Conservation (phyloP, 2,888 invertebrate species). For the Agrotis segetum region DNA sequence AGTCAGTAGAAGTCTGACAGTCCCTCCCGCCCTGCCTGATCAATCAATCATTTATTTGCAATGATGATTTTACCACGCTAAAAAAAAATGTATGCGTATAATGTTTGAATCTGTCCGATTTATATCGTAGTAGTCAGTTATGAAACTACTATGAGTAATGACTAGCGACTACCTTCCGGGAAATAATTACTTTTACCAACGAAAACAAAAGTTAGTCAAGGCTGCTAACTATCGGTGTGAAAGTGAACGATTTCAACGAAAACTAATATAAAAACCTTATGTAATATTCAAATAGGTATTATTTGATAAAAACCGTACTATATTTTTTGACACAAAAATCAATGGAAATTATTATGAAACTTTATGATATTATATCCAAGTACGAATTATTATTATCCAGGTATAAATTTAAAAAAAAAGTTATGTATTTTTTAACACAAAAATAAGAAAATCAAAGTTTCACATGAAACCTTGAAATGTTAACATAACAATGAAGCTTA, state of each 20-base stretch:
- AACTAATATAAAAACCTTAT: neutral
- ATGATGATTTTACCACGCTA: no score
- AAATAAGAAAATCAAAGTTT: neutral
- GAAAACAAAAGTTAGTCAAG: slow-evolving; percentile 42
- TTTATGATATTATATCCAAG: no score
- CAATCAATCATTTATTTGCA: no score
- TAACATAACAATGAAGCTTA: slow-evolving; percentile 1
- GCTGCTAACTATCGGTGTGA: neutral
- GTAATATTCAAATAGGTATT: neutral
- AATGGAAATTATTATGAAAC: no score
- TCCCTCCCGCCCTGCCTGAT: no score
- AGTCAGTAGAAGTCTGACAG: no score
- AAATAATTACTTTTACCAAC: slow-evolving; percentile 32
- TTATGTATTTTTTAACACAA: neutral
- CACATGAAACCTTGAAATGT: slow-evolving; percentile 27
- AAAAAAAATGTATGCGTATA: neutral
- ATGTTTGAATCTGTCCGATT: neutral
- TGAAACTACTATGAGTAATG: slow-evolving; percentile 32
- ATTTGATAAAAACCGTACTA: neutral
- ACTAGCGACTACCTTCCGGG: slow-evolving; percentile 13
- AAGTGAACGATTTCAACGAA: neutral
- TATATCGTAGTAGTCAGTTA: neutral
- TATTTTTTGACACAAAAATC: no score
- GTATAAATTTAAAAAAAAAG: no score
- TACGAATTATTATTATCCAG: no score